Percentiles rank a stretch among this genome's conserved stretches.
Conservation (phyloP, 1,140 invertebrate genomes). For the Caerostris darwini region DNA sequence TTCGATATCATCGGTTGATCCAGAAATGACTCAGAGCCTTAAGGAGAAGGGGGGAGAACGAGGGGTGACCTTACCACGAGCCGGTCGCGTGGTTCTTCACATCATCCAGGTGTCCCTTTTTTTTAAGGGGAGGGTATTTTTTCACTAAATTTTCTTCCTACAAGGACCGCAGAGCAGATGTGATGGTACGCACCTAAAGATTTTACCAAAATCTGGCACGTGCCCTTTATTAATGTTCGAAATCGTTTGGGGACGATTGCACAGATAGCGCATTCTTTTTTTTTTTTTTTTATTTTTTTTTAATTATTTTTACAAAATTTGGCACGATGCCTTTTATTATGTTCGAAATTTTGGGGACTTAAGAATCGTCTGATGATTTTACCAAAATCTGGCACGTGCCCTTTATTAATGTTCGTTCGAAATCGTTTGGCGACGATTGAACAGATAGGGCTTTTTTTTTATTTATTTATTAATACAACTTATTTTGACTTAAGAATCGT, state of each 20-base stretch:
- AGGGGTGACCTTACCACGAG: constrained; percentile 47
- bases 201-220: constrained; percentile 37
- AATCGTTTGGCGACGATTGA: not conserved
- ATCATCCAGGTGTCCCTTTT: constrained; percentile 61
- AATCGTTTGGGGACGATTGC: not conserved
- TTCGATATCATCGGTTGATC: not conserved
- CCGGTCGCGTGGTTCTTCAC: constrained; percentile 59
- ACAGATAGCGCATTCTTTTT: too few relatives aligned
- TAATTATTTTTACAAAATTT: too few relatives aligned
- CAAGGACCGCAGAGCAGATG: constrained; percentile 48
- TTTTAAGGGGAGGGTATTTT: constrained; percentile 39
- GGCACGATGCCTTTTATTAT: too few relatives aligned
- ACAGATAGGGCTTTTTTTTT: not conserved
- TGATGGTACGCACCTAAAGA: not conserved
- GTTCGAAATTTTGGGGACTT: too few relatives aligned
- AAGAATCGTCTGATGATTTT: constrained; percentile 26
- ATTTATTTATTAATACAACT: too few relatives aligned
- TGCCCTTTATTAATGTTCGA: constrained; percentile 39
- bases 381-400: constrained; percentile 32
- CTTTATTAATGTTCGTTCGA: constrained; percentile 6
- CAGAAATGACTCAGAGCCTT: not conserved
- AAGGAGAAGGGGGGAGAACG: not conserved
- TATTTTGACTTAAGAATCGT: too few relatives aligned
- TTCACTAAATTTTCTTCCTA: constrained; percentile 30
- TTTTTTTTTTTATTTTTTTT: too few relatives aligned